phyloP scores from a whole-genome alignment of 2,797 vertebrate species.

The Centropyge bicolor region DNA sequence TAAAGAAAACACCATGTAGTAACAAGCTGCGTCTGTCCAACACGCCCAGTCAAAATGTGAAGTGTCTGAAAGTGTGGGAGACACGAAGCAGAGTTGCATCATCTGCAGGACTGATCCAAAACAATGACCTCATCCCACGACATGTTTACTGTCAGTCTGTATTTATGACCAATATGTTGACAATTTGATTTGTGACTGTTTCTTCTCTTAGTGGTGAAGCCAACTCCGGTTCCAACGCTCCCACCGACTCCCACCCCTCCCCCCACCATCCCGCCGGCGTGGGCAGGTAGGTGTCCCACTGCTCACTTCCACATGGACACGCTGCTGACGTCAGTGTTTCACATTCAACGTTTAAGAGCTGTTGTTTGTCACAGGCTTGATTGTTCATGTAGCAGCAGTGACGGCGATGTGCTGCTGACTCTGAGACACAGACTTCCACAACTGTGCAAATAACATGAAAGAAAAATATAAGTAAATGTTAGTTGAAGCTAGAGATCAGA shows the following conservation, averaged over 20 bases:
- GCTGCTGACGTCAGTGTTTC: too few relatives aligned
- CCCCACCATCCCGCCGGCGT: conserved; percentile 94
- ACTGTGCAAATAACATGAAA: too few relatives aligned
- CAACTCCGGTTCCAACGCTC: conserved; percentile 91
- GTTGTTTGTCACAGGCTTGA: too few relatives aligned
- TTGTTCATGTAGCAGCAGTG: too few relatives aligned
- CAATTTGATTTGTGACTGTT: not conserved
- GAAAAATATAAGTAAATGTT: too few relatives aligned
- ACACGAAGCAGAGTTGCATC: conserved; percentile 18
- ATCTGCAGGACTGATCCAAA: not conserved
- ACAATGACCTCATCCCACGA: conserved; percentile 8
- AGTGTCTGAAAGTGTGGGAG: conserved; percentile 3
- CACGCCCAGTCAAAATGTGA: not conserved
- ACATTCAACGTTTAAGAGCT: too few relatives aligned
- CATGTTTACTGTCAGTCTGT: conserved; percentile 11
- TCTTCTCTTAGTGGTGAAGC: conserved; percentile 88
- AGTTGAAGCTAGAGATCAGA: not conserved
- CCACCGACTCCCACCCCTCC: conserved; percentile 94
- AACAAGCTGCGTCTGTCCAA: not conserved
- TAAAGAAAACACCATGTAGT: not conserved
- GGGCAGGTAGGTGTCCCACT: conserved; percentile 87
- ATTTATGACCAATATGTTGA: conserved; percentile 17
- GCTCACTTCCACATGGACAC: too few relatives aligned
- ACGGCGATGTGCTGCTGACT: too few relatives aligned
- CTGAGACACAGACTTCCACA: too few relatives aligned